Base-by-base conservation (phyloP, 2,797 vertebrate species). In the Cyprinella venusta region DNA sequence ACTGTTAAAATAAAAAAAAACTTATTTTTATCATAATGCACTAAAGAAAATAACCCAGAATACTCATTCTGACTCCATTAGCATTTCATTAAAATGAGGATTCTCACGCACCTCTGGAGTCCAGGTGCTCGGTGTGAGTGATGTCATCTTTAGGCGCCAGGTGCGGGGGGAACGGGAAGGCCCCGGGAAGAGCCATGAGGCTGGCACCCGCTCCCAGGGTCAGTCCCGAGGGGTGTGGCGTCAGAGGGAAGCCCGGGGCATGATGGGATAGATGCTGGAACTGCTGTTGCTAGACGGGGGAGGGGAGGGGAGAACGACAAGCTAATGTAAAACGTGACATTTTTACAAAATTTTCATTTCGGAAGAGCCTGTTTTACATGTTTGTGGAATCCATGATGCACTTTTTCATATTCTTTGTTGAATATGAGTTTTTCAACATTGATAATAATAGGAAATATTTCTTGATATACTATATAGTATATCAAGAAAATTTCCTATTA, bases 211-310 rank as follows among this genome's bases (percentile, higher is more conserved):
- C 87, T 0, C 95, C 92, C 54, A 94, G 90, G 12, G 93, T 91
- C 83, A 96, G 90, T 71, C 96, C 95, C 0, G 95, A 95, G 0
- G 96, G 95, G 88, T 96, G 97, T 0, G 96, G 93, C 0, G 96
- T 90, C 90, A 98, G 94, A 6, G 95, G 95, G 81, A 97, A 93
- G 0, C 95, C 94, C 24, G 96, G 94, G 36, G 94, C 88, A 0
- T 97, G 97, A 89, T 97, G 97, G 88, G 97, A 97, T 91, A 98
- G 95, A 81, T 97, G 97, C 92, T 98, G 97, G 91, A 98, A 96
- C 94, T 98, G 97, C 95, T 99, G 97, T 95, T 98, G 97, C 96
- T 97, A 92, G 42, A 83, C 86, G 45, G 18, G 90, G 88, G 91
- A 90, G 91, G 48, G 65, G n/a, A n/a, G n/a, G n/a, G n/a, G 54